Conservation (phyloP, 2,113 vertebrate species). For the Myiagra hebetior region DNA sequence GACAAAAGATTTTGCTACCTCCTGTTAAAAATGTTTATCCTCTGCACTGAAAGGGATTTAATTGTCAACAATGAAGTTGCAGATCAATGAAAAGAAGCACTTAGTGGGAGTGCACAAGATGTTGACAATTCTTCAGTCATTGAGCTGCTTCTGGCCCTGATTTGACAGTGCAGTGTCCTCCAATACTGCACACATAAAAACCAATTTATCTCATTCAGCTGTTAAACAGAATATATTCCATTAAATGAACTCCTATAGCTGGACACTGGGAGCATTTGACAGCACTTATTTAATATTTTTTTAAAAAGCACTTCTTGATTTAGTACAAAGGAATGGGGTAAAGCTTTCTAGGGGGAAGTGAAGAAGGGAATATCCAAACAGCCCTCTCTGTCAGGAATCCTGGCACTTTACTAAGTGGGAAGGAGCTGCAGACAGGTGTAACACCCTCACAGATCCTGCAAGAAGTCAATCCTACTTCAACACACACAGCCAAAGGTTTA, state of each 20-base stretch:
- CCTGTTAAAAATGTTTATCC: constrained; percentile 30
- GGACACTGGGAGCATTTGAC: background rate
- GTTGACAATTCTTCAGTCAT: constrained; percentile 21
- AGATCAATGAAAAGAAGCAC: constrained; percentile 46
- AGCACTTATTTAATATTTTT: background rate
- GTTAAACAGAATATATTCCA: background rate
- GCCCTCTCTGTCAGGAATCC: background rate
- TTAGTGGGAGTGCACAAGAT: constrained; percentile 26
- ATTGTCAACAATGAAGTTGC: constrained; percentile 23
- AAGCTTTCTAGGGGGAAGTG: background rate
- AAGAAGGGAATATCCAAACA: background rate
- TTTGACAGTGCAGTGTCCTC: background rate
- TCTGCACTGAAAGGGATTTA: constrained; percentile 27
- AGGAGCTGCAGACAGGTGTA: background rate
- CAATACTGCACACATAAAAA: background rate
- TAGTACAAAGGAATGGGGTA: background rate
- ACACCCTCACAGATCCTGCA: background rate
- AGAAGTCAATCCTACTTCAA: background rate
- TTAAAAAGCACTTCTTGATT: background rate
- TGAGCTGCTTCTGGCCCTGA: constrained; percentile 32
- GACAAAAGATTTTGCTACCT: constrained; percentile 42
- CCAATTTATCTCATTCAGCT: background rate
- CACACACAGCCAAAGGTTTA: background rate
- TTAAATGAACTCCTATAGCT: background rate
- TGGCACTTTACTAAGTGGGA: background rate